Evolutionary conservation across 2,113 vertebrate species (phyloP), one percentile per base, ranked within the genome.

Genomic region (Engystomops pustulosus): DNA sequence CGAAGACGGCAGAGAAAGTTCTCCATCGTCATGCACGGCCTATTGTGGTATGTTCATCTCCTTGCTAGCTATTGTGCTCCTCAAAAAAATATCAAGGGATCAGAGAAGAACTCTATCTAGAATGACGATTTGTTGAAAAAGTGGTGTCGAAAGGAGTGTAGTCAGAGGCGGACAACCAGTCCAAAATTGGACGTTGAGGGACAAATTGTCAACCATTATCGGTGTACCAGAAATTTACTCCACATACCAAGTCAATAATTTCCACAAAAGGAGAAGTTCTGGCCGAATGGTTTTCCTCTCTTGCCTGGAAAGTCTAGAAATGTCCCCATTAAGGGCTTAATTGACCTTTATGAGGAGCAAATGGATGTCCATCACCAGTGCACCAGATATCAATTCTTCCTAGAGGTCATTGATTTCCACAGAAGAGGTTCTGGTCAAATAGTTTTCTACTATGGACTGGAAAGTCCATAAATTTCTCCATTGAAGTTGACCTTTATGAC

Each of bases 1-100:
- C 71, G 69, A 45, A 72, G 23, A 23, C 38, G 10, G 70, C 15
- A 74, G 44, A 49, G 44, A 74, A 70, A 70, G 36, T 70, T 70
- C 68, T 70, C 68, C 36, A n/a, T 44, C 20, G 68, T 70, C 34
- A 41, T 44, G 34, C 34, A 70, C 44, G 41, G 18, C 44, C 68
- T 70, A 44, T 12, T 25, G 36, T 44, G 25, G 68, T n/a, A 7
- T 44, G 68, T 70, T 62, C 14, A 7, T 1, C 53, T 25, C 23
- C 18, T 30, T 36, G 65, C 1, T 68, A 1, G 17, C 17, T 36
- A 3, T 41, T 44, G 68, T 70, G 68, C 1, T 70, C 20, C 34
- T 41, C 36, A 4, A 69, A 20, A 62, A 62, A 30, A 34, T 32
- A 67, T 17, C 3, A 32, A n/a, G 11, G 20, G 62, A 34, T 67